Conservation (phyloP, 2,113 vertebrate species). For the Erythrocercus mccallii region DNA sequence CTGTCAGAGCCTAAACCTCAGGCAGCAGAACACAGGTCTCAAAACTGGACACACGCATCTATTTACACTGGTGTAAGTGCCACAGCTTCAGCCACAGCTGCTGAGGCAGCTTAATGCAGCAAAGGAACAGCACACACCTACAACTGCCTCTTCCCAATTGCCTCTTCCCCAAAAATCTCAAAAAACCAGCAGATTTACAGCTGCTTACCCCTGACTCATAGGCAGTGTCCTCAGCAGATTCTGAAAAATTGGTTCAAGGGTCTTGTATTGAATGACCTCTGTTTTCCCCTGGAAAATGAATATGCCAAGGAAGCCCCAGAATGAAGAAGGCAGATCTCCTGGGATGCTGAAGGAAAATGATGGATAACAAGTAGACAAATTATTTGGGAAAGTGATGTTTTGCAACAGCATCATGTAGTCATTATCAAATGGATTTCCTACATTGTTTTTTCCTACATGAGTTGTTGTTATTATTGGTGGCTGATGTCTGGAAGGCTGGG, state of each 20-base stretch:
- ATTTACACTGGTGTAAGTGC: background rate
- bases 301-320: background rate
- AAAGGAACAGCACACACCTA: background rate
- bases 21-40: background rate
- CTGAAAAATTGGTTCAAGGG: background rate
- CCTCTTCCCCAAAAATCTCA: background rate
- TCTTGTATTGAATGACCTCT: background rate
- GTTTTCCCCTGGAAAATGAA: background rate
- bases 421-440: background rate
- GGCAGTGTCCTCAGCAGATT: background rate
- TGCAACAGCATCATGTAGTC: background rate
- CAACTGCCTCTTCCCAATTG: background rate
- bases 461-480: background rate
- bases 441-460: background rate
- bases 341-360: background rate
- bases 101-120: background rate
- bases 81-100: background rate
- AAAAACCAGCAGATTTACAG: background rate
- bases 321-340: background rate
- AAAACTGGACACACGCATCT: background rate
- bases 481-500: background rate
- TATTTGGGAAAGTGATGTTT: background rate
- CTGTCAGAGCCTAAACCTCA: background rate
- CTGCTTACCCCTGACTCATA: background rate
- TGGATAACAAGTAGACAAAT: background rate